Base-by-base conservation (phyloP, 2,797 vertebrate species). In the Epinephelus awoara region DNA sequence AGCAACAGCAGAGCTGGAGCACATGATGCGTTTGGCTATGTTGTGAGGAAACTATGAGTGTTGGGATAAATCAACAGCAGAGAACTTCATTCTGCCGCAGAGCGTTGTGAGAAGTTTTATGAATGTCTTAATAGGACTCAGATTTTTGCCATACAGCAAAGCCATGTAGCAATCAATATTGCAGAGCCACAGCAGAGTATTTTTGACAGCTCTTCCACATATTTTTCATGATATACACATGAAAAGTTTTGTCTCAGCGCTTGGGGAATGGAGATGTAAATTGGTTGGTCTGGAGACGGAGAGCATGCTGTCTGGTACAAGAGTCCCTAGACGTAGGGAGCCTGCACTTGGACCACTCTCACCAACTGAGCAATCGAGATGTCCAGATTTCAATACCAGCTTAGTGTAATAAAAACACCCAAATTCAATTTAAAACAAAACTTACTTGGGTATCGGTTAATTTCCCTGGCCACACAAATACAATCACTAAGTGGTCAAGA, bases 351-450 rank as follows among this genome's bases (percentile, higher is more conserved):
- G 38, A 62, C 55, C 8, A 34, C 58, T 71, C 58, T 71, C 27
- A 57, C 50, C 56, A 75, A 66, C 40, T 64, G 25, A 84, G 29
- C 66, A 75, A 79, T 80, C 34, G 52, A 29, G 62, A 77, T 52
- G 23, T 84, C 49, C 54, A 46, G 25, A 75, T 82, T 7, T 61
- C 15, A 68, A 71, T 56, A 49, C 10, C 14, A 69, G 38, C 49
- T 75, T 29, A 57, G 55, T 46, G 52, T 56, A 67, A 74, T 10
- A 62, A 10, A 34, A 70, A 72, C 21, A 67, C 44, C 29, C n/a
- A 73, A 66, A 58, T 54, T 79, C 0, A 27, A 58, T 81, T 75
- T 78, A 21, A 71, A 65, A 77, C n/a, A 38, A 69, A 85, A 73
- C 44, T 27, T 27, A 55, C 58, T 63, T 75, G 12, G 3, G 1